Evolutionary conservation across 2,113 vertebrate genomes (phyloP).

Genomic region (Stercorarius parasiticus): DNA sequence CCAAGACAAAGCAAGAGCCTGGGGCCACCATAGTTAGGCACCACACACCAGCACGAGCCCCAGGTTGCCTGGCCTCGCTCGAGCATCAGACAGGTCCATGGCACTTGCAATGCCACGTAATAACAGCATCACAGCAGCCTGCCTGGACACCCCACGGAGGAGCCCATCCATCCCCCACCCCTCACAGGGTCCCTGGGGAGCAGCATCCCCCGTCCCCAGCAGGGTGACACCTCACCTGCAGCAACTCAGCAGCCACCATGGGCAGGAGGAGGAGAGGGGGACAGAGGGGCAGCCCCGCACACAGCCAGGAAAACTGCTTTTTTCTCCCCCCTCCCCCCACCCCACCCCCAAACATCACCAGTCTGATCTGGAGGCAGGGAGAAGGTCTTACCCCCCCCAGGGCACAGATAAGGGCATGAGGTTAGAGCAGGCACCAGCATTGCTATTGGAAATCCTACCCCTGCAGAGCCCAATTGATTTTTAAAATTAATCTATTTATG

Average conservation of each 20-base stretch:
- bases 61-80: too few species aligned
- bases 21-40: background rate
- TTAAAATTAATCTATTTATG: background rate
- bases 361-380: background rate
- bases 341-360: background rate
- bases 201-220: background rate
- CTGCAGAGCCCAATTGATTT: background rate
- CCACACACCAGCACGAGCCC: background rate
- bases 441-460: background rate
- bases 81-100: accelerated
- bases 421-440: background rate
- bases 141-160: background rate
- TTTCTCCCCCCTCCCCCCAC: too few species aligned
- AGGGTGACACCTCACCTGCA: background rate
- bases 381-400: background rate
- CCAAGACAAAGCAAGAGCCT: background rate
- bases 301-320: background rate
- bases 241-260: accelerated
- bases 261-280: background rate
- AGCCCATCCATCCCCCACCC: background rate
- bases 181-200: background rate
- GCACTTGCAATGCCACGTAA: background rate
- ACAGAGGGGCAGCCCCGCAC: background rate
- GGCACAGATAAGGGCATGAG: accelerated
- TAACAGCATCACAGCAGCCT: background rate